These are phyloP conservation scores for Enhydra lutris DNA, from an alignment of 2,113 vertebrate species.

Conservation along the genomic window DNA sequence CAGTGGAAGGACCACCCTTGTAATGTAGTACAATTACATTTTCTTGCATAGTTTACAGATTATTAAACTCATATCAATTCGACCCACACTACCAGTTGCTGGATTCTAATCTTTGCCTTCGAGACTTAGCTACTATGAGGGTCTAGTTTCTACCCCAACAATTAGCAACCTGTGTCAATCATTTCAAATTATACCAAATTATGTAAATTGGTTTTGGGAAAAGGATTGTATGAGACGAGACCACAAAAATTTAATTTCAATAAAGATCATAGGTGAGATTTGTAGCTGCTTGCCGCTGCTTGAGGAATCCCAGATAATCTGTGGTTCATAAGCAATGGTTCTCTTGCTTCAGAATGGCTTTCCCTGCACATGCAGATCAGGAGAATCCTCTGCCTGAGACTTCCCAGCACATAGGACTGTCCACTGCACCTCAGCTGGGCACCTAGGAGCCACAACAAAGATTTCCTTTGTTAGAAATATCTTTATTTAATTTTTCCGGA, in stretches of 20 bases:
- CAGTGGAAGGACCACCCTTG: conserved; percentile 81
- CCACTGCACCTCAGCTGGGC: background rate
- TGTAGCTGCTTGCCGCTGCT: conserved; percentile 59
- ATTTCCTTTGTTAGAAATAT: background rate
- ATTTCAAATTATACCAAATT: conserved; percentile 81
- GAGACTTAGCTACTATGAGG: conserved; percentile 76
- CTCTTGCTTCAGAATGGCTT: conserved; percentile 1
- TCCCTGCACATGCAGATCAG: background rate
- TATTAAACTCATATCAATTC: conserved; percentile 86
- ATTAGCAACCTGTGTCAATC: conserved; percentile 72
- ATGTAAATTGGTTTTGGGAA: conserved; percentile 72
- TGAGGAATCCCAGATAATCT: background rate
- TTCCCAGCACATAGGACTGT: background rate
- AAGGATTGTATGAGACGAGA: conserved; percentile 71
- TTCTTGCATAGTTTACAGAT: conserved; percentile 84
- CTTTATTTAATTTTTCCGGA: background rate
- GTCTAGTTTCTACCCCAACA: conserved; percentile 68
- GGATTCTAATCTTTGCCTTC: conserved; percentile 79
- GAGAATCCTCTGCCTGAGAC: background rate
- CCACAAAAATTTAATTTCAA: conserved; percentile 70
- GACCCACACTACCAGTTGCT: conserved; percentile 79
- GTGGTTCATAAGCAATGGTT: background rate
- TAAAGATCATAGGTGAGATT: conserved; percentile 69
- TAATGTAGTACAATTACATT: conserved; percentile 88
- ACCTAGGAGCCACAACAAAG: background rate